Base-by-base conservation (phyloP, 2,888 invertebrate species). In the Rhyacophila evoluta region DNA sequence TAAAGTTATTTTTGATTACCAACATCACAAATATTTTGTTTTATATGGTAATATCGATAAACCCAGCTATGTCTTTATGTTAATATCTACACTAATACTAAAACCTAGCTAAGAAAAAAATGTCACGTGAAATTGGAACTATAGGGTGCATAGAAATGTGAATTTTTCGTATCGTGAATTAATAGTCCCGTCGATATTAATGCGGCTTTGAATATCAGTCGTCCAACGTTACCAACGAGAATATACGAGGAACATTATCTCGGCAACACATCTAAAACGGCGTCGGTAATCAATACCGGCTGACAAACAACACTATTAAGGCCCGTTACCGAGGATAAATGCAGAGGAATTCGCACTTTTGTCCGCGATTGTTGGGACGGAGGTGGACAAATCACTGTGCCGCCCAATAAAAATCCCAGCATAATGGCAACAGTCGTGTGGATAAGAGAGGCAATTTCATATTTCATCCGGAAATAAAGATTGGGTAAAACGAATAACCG, bases 271-370 rank as follows among this genome's bases (percentile, higher is more conserved):
- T 80, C 80, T 74, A 67, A 75, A 74, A 74, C 69, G 41, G 72
- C 78, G 69, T 80, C 75, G 75, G 80, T 78, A 80, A 78, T 80
- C 80, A 80, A 80, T 80, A 80, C 78, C 74, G 72, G 10, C 80
- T 80, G 80, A 80, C 80, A 80, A 80, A 80, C 80, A 80, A 80
- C 74, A 80, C 80, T 80, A 80, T 80, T 80, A 80, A 71, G 36
- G 78, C 75, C 68, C 68, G 37, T 75, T 75, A 67, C 33, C 37
- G 67, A n/a, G 78, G 69, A 78, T 74, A 74, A 72, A 71, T 71
- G 41, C 28, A 28, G 41, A 72, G 71, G 78, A 78, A 78, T 78
- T 78, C 72, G 41, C 75, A 75, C 29, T 69, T 69, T 69, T 29
- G 28, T 69, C 33, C 33, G 69, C 28, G 15, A 69, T 69, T 33